Evolutionary conservation across 1,140 invertebrate genomes (phyloP), one percentile per base, ranked within the genome.

Genomic region (Orius laevigatus): DNA sequence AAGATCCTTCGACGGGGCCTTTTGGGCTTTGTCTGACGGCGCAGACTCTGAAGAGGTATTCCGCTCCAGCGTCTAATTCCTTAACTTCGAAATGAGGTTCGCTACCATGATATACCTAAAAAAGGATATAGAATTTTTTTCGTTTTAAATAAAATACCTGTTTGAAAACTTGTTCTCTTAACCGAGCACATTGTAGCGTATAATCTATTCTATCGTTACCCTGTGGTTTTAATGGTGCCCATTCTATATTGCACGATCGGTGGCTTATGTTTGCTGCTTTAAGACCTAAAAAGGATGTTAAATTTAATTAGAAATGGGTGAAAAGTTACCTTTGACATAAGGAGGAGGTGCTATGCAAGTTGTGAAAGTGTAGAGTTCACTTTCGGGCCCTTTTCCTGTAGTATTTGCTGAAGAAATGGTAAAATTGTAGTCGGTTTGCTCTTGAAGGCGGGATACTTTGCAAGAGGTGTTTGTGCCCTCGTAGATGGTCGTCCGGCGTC

Each of bases 331-430:
- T 72, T 80, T 84, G n/a, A 81, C 67, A 50, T 78, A 71, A 38
- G 78, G 74, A 12, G 86, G 86, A 43, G 83, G 80, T 18, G 85
- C 81, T 55, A 79, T 74, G 42, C 64, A 71, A n/a, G 86, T 90
- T 43, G 65, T 66, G 58, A 79, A 84, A 42, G 70, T 66, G 56
- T 74, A 73, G 15, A 75, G 68, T 46, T 73, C 69, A 1, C 83
- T 84, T 65, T 74, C 85, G 11, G 77, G 75, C 15, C 88, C 86
- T 55, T 79, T 71, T 1, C 87, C 86, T 34, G 83, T 84, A 60
- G 83, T 79, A 63, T 85, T 89, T 46, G 75, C 73, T 36, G 85
- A 85, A 56, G 74, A 80, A 57, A 92, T 84, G 47, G 84, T 70
- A 66, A 91, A 90, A 57, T 70, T 73, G 62, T 91, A 91, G 14